Conservation (phyloP, 2,888 invertebrate species). For the Sialis lutaria region DNA sequence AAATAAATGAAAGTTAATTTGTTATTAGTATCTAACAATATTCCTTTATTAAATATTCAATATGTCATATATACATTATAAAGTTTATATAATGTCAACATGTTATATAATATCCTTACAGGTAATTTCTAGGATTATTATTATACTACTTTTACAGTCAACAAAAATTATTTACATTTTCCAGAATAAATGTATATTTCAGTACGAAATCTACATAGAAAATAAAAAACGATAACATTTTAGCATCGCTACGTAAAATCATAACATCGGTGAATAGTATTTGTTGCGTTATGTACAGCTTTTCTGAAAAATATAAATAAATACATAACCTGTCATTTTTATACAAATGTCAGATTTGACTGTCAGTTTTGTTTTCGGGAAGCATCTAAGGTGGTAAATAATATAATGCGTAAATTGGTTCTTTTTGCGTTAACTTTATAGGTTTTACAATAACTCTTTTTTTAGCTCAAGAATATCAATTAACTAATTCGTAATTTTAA, state of each 20-base stretch:
- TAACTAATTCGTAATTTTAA: too few relatives aligned
- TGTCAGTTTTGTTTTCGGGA: neutral
- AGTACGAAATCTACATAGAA: neutral
- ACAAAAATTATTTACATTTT: neutral
- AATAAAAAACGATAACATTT: neutral
- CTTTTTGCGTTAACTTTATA: slow-evolving; percentile 1
- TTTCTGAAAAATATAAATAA: neutral
- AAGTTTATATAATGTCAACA: slow-evolving; percentile 1
- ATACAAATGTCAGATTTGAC: too few relatives aligned
- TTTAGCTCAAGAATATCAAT: too few relatives aligned
- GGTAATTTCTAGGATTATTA: neutral
- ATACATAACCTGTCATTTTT: too few relatives aligned
- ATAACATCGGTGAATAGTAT: neutral
- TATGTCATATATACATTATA: slow-evolving; percentile 2
- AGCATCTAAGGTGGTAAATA: slow-evolving; percentile 1
- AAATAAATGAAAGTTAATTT: too few relatives aligned
- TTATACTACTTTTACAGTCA: neutral
- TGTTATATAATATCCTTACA: slow-evolving; percentile 1
- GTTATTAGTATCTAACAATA: slow-evolving; percentile 4
- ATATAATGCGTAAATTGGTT: slow-evolving; percentile 1
- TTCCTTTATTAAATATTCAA: slow-evolving; percentile 6
- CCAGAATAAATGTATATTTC: too few relatives aligned
- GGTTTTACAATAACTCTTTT: neutral
- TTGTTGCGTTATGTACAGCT: neutral
- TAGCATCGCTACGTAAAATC: neutral